Evolutionary conservation across 1,140 invertebrate genomes (phyloP).

Genomic region (Fopius arisanus): DNA sequence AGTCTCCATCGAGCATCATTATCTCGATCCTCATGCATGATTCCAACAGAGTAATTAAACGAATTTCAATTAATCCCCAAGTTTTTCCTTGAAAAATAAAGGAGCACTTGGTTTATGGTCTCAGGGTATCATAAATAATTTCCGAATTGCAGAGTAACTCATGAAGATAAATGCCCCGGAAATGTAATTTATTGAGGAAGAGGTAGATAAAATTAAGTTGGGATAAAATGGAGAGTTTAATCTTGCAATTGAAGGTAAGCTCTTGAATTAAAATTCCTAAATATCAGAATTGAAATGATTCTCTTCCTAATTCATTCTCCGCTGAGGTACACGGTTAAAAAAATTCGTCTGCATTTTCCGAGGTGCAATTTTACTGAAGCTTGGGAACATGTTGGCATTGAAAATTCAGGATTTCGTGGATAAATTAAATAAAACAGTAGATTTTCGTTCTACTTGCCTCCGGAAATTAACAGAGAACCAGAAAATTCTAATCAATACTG

Average conservation of each 20-base stretch:
- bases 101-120: neutral
- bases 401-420: no score
- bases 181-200: neutral
- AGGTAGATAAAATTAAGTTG: slow-evolving; percentile 7
- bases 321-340: no score
- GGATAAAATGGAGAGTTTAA: slow-evolving; percentile 11
- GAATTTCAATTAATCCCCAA: neutral
- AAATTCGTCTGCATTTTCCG: no score
- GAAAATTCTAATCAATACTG: no score
- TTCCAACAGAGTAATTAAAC: neutral
- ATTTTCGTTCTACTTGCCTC: no score
- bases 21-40: neutral
- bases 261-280: no score
- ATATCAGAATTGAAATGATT: no score
- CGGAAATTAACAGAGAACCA: no score
- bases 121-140: neutral
- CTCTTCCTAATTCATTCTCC: no score
- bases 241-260: slow-evolving; percentile 14
- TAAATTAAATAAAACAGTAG: no score
- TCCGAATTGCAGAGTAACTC: neutral
- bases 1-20: neutral
- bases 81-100: neutral
- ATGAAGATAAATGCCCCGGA: neutral
- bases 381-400: no score
- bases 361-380: no score